Conservation (phyloP, 2,797 vertebrate genomes). For the Onychomys torridus region DNA sequence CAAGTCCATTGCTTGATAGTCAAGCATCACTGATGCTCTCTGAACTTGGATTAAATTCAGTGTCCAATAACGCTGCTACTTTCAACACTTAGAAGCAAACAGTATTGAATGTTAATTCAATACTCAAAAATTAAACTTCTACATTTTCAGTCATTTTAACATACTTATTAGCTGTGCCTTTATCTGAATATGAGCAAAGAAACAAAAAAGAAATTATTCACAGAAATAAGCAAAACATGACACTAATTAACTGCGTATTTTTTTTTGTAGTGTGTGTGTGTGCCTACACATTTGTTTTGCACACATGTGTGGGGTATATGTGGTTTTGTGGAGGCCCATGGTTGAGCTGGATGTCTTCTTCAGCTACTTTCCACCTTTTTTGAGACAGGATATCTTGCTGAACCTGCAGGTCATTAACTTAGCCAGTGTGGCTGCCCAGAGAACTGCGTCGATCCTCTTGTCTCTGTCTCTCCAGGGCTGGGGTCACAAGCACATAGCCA, state of each 20-base stretch:
- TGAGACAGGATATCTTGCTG: too few relatives aligned
- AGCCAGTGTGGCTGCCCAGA: not conserved
- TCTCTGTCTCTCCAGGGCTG: not conserved
- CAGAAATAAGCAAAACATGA: not conserved
- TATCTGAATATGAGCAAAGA: not conserved
- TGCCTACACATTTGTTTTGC: not conserved
- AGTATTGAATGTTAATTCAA: slow-evolving; percentile 23
- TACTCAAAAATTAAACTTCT: not conserved
- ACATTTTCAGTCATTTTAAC: not conserved
- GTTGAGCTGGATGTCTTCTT: not conserved
- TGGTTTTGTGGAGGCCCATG: not conserved
- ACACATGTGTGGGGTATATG: too few relatives aligned
- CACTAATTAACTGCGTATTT: not conserved
- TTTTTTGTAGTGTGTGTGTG: not conserved
- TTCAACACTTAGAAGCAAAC: not conserved
- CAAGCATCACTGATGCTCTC: not conserved
- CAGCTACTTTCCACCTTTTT: not conserved
- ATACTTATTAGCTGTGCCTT: not conserved
- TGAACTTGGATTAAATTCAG: not conserved
- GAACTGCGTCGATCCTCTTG: not conserved
- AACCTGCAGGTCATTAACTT: not conserved
- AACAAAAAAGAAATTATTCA: not conserved
- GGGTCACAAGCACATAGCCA: not conserved
- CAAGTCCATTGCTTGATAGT: not conserved
- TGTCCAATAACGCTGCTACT: not conserved